Percentiles rank a stretch among this genome's conserved stretches.
phyloP scores from a whole-genome alignment of 2,797 vertebrate species.

The Heterohyrax brucei region DNA sequence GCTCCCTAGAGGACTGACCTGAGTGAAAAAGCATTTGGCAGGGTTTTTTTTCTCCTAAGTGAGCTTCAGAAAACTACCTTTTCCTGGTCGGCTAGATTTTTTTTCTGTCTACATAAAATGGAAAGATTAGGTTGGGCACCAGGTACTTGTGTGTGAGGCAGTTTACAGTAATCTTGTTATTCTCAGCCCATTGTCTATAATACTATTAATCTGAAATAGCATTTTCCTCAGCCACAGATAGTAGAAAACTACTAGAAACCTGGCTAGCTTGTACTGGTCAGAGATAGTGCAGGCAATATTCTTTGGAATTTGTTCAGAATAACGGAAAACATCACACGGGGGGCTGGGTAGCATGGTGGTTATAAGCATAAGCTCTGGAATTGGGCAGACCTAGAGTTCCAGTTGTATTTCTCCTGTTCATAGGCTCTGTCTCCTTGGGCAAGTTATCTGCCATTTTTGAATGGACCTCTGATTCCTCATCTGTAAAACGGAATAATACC shows the following conservation, averaged over 20 bases:
- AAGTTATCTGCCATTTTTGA: background rate
- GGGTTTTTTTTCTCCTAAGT: background rate
- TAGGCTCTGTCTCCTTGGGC: background rate
- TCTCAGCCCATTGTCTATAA: conserved; percentile 85
- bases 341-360: background rate
- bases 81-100: conserved; percentile 54
- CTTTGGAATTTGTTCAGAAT: background rate
- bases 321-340: background rate
- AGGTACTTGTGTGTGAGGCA: conserved; percentile 80
- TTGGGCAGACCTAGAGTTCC: background rate
- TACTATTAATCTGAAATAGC: background rate
- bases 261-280: background rate
- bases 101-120: conserved; percentile 86
- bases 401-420: background rate
- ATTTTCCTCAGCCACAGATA: background rate
- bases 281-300: background rate
- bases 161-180: conserved; percentile 85
- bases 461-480: background rate
- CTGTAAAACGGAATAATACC: background rate
- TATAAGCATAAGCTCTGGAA: background rate
- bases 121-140: conserved; percentile 84
- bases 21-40: background rate
- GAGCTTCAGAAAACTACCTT: conserved; percentile 60
- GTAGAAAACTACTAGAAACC: conserved; percentile 1
- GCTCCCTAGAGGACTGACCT: conserved; percentile 19